Evolutionary conservation across 2,797 vertebrate species (phyloP).

Genomic region (Discoglossus pictus): DNA sequence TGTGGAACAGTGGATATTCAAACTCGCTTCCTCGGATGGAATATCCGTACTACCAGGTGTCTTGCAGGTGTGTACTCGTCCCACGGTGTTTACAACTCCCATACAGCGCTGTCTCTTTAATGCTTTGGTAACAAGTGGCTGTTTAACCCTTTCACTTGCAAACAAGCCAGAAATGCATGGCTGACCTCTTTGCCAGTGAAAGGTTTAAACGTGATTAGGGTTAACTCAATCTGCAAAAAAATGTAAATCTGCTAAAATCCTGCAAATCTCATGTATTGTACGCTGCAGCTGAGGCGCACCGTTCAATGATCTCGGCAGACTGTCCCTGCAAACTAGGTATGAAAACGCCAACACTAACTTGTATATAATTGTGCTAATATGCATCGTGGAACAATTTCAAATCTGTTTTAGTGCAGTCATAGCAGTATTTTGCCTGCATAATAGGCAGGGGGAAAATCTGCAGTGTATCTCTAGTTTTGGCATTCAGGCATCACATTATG

Average conservation of each 20-base stretch:
- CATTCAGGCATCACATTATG: background rate
- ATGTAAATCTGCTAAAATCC: too few relatives aligned
- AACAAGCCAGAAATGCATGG: too few relatives aligned
- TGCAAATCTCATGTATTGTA: too few relatives aligned
- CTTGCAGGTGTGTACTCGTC: constrained; percentile 68
- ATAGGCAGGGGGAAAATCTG: background rate
- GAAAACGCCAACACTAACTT: background rate
- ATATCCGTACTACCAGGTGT: constrained; percentile 65
- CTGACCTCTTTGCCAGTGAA: too few relatives aligned
- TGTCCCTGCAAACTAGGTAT: constrained; percentile 10
- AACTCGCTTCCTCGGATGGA: constrained; percentile 59
- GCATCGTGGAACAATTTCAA: background rate
- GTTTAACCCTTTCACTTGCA: too few relatives aligned
- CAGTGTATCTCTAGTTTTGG: constrained; percentile 1
- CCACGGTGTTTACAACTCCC: too few relatives aligned
- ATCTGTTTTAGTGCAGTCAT: constrained; percentile 1
- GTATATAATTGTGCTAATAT: background rate
- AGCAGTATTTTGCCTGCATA: background rate
- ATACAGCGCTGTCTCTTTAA: too few relatives aligned
- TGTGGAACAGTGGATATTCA: constrained; percentile 80
- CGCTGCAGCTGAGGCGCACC: too few relatives aligned
- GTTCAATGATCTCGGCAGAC: too few relatives aligned
- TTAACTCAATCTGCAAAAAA: too few relatives aligned
- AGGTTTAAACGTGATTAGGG: too few relatives aligned
- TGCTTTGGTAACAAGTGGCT: constrained; percentile 3